Evolutionary conservation across 2,113 vertebrate genomes (phyloP).

Genomic region (Lanius collurio): DNA sequence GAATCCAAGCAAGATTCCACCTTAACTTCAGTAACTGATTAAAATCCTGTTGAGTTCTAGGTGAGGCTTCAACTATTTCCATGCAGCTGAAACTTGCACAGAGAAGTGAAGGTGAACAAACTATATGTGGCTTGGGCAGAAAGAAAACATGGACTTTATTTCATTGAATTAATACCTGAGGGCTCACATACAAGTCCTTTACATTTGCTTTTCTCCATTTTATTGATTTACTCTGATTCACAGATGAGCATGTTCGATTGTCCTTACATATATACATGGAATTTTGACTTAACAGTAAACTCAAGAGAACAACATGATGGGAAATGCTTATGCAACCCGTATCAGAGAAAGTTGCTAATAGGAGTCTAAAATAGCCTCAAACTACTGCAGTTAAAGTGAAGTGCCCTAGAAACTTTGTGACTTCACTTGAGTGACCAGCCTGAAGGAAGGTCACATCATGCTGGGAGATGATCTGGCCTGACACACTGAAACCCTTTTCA

Average conservation of each 20-base stretch:
- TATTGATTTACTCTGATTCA: neutral
- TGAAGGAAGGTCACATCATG: conserved; percentile 47
- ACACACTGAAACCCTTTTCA: neutral
- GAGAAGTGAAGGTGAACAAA: neutral
- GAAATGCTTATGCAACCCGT: neutral
- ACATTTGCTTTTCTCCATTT: neutral
- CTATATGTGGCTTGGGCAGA: rapidly evolving
- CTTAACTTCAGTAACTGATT: neutral
- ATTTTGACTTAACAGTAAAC: neutral
- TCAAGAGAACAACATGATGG: neutral
- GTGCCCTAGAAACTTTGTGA: conserved; percentile 17
- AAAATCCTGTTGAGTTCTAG: neutral
- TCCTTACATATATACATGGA: neutral
- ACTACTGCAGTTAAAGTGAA: neutral
- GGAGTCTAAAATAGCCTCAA: neutral
- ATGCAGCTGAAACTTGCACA: neutral
- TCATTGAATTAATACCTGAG: neutral
- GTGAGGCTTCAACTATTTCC: neutral
- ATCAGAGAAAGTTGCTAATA: neutral
- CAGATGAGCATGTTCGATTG: neutral
- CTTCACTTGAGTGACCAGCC: conserved; percentile 47
- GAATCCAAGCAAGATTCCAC: neutral
- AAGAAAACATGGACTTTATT: neutral
- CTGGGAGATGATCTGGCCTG: conserved; percentile 9
- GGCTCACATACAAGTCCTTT: neutral